Evolutionary conservation across 2,113 vertebrate genomes (phyloP), one percentile per base, ranked within the genome.

Genomic region (Gallinago paraguaiae): DNA sequence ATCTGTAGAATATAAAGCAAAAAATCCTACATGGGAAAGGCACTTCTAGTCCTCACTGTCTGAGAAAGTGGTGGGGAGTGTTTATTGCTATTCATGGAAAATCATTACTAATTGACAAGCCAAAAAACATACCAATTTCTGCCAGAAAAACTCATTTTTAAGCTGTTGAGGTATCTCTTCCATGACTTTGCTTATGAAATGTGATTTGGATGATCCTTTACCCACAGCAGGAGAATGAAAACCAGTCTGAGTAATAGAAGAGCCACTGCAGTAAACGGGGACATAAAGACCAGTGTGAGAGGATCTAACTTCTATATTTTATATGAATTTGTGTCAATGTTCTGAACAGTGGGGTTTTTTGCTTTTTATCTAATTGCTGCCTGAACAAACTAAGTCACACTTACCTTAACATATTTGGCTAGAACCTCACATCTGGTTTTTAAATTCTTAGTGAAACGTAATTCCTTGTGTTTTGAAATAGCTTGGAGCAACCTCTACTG

Each of bases 51-150:
- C 63, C 56, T 95, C 13, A 11, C 59, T 83, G 46, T 78, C 88
- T 87, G 56, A 96, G 84, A 87, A 20, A 6, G 43, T 53, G 50
- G 41, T 93, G 70, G 43, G 22, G 54, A 94, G 77, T 80, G 86
- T 93, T 95, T 96, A 95, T 94, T 97, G 68, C 75, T 91, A 7
- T 91, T 91, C 91, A 74, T 93, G 95, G 94, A 95, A 97, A 95
- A 92, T 78, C 83, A 76, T 90, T 95, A 86, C 67, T 90, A 82
- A 94, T 48, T 88, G 78, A 93, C 69, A 89, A 93, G 84, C 89
- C 94, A 95, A 95, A 96, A 95, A 91, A 33, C 69, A 94, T 96
- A 85, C 23, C 24, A 17, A 24, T 86, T 90, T 57, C 39, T 94
- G 67, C 92, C 93, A 97, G 82, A 94, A 95, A 82, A 86, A n/a